Evolutionary conservation across 1,140 invertebrate genomes (phyloP).

Genomic region (Drosophila miranda): DNA sequence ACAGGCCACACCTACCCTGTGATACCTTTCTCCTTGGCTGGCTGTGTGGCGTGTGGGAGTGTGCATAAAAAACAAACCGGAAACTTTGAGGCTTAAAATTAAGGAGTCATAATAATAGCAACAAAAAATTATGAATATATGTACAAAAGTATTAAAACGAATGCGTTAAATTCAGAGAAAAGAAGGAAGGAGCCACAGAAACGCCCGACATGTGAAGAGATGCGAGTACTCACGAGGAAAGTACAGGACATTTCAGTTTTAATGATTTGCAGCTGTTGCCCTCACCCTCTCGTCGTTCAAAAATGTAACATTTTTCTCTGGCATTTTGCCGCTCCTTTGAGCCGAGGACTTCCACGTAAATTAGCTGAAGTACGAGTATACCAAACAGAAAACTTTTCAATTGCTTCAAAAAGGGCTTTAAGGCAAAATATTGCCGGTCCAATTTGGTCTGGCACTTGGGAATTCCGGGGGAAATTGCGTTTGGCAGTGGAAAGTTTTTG

Average conservation of each 20-base stretch:
- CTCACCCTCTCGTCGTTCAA: no score
- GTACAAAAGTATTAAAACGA: constrained; percentile 5
- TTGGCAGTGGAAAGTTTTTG: no score
- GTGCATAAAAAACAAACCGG: constrained; percentile 27
- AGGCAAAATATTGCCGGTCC: background rate
- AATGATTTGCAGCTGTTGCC: constrained; percentile 23
- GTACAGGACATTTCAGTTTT: background rate
- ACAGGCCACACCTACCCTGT: no score
- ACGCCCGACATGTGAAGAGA: no score
- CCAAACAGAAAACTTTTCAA: no score
- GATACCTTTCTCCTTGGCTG: background rate
- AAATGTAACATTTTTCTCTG: background rate
- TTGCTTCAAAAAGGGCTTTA: background rate
- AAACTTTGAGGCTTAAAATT: constrained; percentile 41
- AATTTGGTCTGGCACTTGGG: no score
- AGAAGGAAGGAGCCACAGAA: no score
- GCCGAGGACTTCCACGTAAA: no score
- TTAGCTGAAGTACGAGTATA: no score
- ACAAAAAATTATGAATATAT: constrained; percentile 11
- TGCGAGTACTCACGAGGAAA: no score
- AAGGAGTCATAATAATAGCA: constrained; percentile 25
- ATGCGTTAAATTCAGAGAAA: background rate
- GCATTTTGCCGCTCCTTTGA: background rate
- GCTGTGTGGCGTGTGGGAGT: background rate
- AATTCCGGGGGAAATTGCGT: no score